Evolutionary conservation across 2,113 vertebrate genomes (phyloP).

Genomic region (Hippocampus comes): DNA sequence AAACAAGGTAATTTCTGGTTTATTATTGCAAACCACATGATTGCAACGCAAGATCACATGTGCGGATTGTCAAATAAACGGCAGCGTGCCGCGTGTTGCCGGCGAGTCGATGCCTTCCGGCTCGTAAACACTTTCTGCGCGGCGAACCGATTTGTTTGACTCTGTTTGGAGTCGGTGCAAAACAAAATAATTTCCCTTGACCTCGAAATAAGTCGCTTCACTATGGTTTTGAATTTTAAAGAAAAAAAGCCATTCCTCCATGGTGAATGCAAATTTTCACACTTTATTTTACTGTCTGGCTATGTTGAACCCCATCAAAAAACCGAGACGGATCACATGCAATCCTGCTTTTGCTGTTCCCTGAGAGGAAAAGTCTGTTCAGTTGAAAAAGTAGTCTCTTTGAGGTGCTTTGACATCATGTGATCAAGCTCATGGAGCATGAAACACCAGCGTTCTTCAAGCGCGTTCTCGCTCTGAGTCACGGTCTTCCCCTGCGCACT

Average conservation of each 20-base stretch:
- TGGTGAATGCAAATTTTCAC: conserved; percentile 1
- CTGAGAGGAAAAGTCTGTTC: not conserved
- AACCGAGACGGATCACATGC: conserved; percentile 7
- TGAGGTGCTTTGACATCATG: conserved; percentile 4
- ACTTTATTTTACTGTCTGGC: not conserved
- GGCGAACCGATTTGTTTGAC: conserved; percentile 1
- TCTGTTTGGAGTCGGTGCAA: not conserved
- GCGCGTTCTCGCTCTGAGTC: conserved; percentile 60
- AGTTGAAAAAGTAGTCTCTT: not conserved
- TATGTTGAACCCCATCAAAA: not conserved
- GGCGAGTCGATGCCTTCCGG: conserved; percentile 41
- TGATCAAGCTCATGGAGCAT: conserved; percentile 48
- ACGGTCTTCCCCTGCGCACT: conserved; percentile 54
- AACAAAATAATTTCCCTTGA: conserved; percentile 13
- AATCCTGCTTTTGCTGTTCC: not conserved
- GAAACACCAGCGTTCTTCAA: conserved; percentile 57
- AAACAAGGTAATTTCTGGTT: conserved; percentile 64
- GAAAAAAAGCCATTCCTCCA: conserved; percentile 7
- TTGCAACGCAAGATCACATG: conserved; percentile 59
- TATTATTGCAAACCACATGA: conserved; percentile 63
- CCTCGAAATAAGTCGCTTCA: not conserved
- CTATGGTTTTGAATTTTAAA: conserved; percentile 12
- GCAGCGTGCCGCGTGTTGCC: conserved; percentile 27
- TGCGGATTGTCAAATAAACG: conserved; percentile 63
- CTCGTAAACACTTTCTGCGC: conserved; percentile 25